phyloP scores from a whole-genome alignment of 1,140 invertebrate species.

The Drosophila nannoptera region DNA sequence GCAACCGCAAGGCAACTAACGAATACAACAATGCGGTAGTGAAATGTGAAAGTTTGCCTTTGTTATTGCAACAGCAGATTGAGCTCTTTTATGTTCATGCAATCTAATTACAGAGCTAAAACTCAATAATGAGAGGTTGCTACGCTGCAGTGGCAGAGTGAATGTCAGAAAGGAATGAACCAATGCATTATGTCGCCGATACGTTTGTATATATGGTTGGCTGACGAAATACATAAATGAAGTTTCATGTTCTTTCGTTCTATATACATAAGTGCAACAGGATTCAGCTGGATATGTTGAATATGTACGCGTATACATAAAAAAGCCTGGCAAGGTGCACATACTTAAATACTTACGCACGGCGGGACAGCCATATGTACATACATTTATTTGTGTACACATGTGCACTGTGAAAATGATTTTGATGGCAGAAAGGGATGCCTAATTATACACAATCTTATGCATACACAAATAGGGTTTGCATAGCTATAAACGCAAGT shows the following conservation, averaged over 20 bases:
- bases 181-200: conserved; percentile 18
- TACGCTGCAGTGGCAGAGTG: conserved; percentile 17
- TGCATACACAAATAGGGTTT: background rate
- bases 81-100: conserved; percentile 34
- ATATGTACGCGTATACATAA: background rate
- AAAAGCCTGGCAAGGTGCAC: conserved; percentile 14
- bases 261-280: conserved; percentile 16
- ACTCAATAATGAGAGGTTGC: conserved; percentile 40
- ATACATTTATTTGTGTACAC: conserved; percentile 1
- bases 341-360: conserved; percentile 1
- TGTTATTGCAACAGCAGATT: conserved; percentile 19
- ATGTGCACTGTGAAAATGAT: conserved; percentile 15
- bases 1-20: conserved; percentile 6
- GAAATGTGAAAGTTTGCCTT: conserved; percentile 36
- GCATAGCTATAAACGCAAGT: conserved; percentile 2
- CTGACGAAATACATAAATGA: conserved; percentile 37
- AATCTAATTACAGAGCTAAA: conserved; percentile 42
- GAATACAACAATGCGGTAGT: conserved; percentile 8
- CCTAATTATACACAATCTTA: background rate
- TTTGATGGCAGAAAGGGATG: conserved; percentile 5
- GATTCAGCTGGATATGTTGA: conserved; percentile 2
- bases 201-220: conserved; percentile 5
- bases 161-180: background rate
- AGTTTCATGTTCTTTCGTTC: conserved; percentile 9
- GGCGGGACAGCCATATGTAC: background rate